Evolutionary conservation across 2,797 vertebrate species (phyloP), one percentile per base, ranked within the genome.

Genomic region (Cryptoblepharus egeriae): DNA sequence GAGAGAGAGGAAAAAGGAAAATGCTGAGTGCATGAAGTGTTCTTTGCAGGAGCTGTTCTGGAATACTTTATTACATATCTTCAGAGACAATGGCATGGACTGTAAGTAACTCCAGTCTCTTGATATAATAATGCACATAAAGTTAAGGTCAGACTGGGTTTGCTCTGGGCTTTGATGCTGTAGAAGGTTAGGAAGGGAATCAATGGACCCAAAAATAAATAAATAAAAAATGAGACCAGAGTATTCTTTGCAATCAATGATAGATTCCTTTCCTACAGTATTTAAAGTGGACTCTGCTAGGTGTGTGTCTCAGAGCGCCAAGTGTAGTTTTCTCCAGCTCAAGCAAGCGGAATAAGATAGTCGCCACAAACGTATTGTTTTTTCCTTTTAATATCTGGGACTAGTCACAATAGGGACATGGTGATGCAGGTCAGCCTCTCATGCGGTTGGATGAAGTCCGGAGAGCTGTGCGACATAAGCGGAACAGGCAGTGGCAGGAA

Each of bases 111-210:
- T 94, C 90, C 93, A 94, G 93, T 95, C 94, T 96, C 93, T 95
- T 91, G 92, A 93, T 95, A 95, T 96, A 96, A 96, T 96, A 97
- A 96, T 95, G 93, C 96, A 96, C 96, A 95, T 97, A 96, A 97
- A 96, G 96, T 96, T 93, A 96, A 96, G 97, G 97, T 97, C 97
- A 97, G 97, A 97, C 97, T 97, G 97, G 95, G 97, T 97, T 97
- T 93, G 93, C 94, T 95, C 95, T 96, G 97, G 96, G 96, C 97
- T 98, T 97, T 98, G 97, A 97, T 97, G 97, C 95, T 97, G 91
- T 90, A 94, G 97, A 98, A 98, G 97, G 97, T 98, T 97, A 98
- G 96, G 90, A 89, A 92, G 93, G 95, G 95, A 97, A 99, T 99
- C 96, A 95, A 98, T 98, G 95, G 93, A 92, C 95, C 94, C 95